These are phyloP conservation scores for Cheilosia pagana DNA, from an alignment of 2,888 invertebrate genomes.

Conservation along the genomic window DNA sequence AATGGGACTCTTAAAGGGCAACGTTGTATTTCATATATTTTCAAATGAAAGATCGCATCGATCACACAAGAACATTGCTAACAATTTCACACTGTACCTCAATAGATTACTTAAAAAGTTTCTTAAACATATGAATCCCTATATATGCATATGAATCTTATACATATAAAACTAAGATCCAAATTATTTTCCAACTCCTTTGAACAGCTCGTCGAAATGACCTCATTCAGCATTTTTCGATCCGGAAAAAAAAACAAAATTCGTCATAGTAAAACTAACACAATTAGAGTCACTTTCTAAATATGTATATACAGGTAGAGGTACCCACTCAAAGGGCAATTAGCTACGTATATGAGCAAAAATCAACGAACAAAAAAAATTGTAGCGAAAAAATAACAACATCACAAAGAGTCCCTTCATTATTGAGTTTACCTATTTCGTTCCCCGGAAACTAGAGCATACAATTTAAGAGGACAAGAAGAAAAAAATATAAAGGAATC, in stretches of 20 bases:
- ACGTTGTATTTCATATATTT: too few species aligned
- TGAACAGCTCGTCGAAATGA: not conserved
- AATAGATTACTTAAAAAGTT: too few species aligned
- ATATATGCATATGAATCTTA: too few species aligned
- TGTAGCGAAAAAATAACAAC: not conserved
- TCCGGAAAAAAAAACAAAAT: conserved; percentile 3
- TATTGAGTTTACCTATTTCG: conserved; percentile 50
- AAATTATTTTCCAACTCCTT: not conserved
- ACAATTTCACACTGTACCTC: too few species aligned
- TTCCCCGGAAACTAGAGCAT: conserved; percentile 47
- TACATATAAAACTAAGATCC: not conserved
- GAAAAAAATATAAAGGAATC: conserved; percentile 31
- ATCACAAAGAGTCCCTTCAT: conserved; percentile 38
- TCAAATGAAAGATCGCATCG: too few species aligned
- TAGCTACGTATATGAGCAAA: not conserved
- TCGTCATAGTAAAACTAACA: conserved; percentile 22
- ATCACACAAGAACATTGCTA: too few species aligned
- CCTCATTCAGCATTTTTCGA: conserved; percentile 4
- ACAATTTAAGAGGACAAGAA: conserved; percentile 5
- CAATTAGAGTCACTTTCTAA: conserved; percentile 27
- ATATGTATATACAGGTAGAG: not conserved
- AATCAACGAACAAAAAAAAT: not conserved
- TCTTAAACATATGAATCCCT: too few species aligned
- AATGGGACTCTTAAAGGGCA: too few species aligned
- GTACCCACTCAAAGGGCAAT: conserved; percentile 4